Evolutionary conservation across 2,797 vertebrate species (phyloP), one percentile per base, ranked within the genome.

Genomic region (Chaetophractus vellerosus): DNA sequence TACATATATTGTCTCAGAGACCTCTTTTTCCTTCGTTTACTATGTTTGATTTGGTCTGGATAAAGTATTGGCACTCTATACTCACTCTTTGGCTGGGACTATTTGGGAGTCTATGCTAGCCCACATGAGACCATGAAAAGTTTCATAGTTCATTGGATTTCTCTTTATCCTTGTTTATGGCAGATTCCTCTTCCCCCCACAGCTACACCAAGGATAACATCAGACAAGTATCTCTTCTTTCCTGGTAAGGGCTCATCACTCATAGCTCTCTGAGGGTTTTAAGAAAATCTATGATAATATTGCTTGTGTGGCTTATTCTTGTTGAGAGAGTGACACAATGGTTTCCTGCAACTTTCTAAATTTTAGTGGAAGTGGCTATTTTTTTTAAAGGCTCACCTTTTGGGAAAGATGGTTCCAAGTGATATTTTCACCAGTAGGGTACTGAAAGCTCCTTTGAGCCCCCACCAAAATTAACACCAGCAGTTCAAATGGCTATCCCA

Each of bases 61-160:
- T 78, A 82, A 72, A 57, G 23, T 78, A 59, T 63, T 92, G 26
- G 4, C 61, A 83, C 79, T 88, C 48, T 0, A 82, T 19, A 64
- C 5, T 85, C 72, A 4, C 6, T 76, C 0, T 82, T 81, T 84
- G 38, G 28, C 45, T 85, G 71, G 38, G 15, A 63, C 21, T 68
- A 45, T 72, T 21, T 72, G 26, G 26, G 9, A 89, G 88, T 92
- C 68, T 85, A 76, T 84, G 55, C 45, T 28, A 95, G 45, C 6
- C 16, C 16, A 26, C 1, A 3, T 71, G 24, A 80, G 75, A 76
- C 52, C 14, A 7, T 63, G 28, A 21, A 74, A 71, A 72, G 6
- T 81, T 81, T 85, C 7, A 33, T 79, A 71, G 12, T 75, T 89
- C 36, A 59, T 50, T 12, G 86, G n/a, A 28, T 38, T 61, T 50